phyloP scores from a whole-genome alignment of 2,888 invertebrate species.

The Brenthis ino region DNA sequence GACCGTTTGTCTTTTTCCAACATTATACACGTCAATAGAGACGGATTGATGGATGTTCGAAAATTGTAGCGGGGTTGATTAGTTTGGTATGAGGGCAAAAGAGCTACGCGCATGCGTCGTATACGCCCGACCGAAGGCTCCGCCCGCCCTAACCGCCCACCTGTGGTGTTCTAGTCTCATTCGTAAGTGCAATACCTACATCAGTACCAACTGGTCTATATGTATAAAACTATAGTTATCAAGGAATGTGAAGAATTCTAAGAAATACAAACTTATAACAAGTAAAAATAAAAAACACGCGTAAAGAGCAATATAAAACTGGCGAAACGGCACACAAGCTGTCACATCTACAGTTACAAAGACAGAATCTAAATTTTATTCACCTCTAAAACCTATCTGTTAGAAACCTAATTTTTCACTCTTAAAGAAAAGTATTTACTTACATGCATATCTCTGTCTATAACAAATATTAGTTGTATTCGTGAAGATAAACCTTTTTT shows the following conservation, averaged over 20 bases:
- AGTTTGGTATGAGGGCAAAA: constrained; percentile 47
- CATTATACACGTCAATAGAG: constrained; percentile 61
- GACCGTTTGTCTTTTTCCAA: constrained; percentile 65
- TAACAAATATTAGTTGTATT: constrained; percentile 37
- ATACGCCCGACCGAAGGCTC: constrained; percentile 68
- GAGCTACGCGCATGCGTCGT: constrained; percentile 69
- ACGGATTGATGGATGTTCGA: constrained; percentile 58
- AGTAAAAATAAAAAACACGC: constrained; percentile 46
- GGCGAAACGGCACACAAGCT: constrained; percentile 73
- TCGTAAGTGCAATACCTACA: constrained; percentile 58
- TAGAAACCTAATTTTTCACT: constrained; percentile 49
- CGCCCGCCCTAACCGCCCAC: constrained; percentile 76
- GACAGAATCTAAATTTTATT: constrained; percentile 56
- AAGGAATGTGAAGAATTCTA: constrained; percentile 31
- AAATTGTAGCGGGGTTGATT: constrained; percentile 46
- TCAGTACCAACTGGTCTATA: constrained; percentile 15
- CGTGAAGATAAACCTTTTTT: constrained; percentile 26
- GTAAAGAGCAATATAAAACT: constrained; percentile 58
- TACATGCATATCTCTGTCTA: constrained; percentile 48
- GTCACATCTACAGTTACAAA: constrained; percentile 67
- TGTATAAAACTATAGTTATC: constrained; percentile 23
- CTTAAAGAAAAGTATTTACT: constrained; percentile 46
- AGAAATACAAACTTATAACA: constrained; percentile 38
- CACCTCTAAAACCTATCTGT: constrained; percentile 51
- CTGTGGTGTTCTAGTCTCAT: constrained; percentile 65